phyloP scores from a whole-genome alignment of 2,888 invertebrate species.

The Macrophya alboannulata region DNA sequence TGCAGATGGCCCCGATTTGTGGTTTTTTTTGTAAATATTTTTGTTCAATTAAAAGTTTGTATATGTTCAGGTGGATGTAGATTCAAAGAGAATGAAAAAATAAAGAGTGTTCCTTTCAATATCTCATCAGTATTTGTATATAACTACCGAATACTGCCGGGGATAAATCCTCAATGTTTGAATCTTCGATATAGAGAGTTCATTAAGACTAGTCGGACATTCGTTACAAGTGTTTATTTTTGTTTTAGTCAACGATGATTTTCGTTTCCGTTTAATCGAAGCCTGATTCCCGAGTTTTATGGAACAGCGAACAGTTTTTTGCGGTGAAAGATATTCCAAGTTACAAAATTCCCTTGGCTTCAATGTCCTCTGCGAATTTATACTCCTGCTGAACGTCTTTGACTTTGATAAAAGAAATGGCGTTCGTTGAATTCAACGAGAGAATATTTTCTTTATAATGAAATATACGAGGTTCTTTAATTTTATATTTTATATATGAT shows the following conservation, averaged over 20 bases:
- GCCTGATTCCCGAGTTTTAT: background rate
- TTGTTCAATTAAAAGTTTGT: background rate
- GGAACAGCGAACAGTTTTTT: background rate
- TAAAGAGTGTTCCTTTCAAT: background rate
- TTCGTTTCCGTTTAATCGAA: background rate
- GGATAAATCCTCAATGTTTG: background rate
- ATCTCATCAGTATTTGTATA: background rate
- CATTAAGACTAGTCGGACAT: background rate
- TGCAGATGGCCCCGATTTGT: background rate
- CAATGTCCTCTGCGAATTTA: background rate
- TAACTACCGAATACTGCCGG: background rate
- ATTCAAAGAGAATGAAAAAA: background rate
- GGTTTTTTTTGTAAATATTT: slow-evolving; percentile 4
- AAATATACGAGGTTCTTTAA: background rate
- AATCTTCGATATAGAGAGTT: background rate
- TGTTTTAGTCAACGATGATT: background rate
- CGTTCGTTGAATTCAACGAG: background rate
- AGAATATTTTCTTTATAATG: background rate
- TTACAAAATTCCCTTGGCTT: background rate
- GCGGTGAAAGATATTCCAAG: background rate
- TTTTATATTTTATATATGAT: background rate
- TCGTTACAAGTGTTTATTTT: background rate
- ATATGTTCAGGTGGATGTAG: background rate
- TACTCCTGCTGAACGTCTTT: background rate
- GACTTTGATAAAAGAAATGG: background rate